Conservation (phyloP, 1,140 invertebrate species). For the Scaptomyza graminum region DNA sequence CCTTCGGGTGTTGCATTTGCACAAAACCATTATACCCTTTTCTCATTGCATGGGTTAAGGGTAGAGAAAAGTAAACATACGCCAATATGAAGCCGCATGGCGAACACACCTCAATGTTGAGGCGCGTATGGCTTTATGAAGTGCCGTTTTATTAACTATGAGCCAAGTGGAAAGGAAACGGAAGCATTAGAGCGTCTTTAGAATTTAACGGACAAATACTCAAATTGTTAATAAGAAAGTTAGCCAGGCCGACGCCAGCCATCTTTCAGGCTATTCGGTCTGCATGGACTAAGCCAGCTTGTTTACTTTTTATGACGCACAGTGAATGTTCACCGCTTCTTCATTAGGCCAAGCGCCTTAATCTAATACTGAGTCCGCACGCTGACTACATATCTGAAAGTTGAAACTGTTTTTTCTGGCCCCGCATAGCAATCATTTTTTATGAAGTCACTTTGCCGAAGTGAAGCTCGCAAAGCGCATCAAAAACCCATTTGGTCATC, state of each 20-base stretch:
- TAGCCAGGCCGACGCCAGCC: slow-evolving; percentile 38
- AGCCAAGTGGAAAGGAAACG: neutral
- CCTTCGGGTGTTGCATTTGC: no score
- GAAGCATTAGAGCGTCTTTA: slow-evolving; percentile 68
- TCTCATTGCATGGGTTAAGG: no score
- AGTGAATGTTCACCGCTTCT: slow-evolving; percentile 76
- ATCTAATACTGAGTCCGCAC: neutral
- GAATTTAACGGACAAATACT: slow-evolving; percentile 80
- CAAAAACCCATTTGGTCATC: slow-evolving; percentile 80
- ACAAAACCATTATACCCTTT: no score
- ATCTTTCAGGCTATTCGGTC: neutral
- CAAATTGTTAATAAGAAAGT: slow-evolving; percentile 81
- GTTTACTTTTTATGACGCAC: slow-evolving; percentile 70
- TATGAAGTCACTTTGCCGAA: slow-evolving; percentile 63
- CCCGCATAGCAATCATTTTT: slow-evolving; percentile 74
- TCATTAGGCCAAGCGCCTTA: slow-evolving; percentile 57
- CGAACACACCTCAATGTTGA: slow-evolving; percentile 57
- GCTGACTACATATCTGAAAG: slow-evolving; percentile 27
- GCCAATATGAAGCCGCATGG: slow-evolving; percentile 54
- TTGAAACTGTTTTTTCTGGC: slow-evolving; percentile 30
- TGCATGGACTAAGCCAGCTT: slow-evolving; percentile 54
- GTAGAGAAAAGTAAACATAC: slow-evolving; percentile 14
- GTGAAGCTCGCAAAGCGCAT: slow-evolving; percentile 60
- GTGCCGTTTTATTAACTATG: slow-evolving; percentile 68
- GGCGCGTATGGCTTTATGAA: slow-evolving; percentile 58